A percentile compares a stretch with the other conserved stretches of the same genome.
phyloP scores from a whole-genome alignment of 1,140 invertebrate genomes.

The Drosophila setifemur region DNA sequence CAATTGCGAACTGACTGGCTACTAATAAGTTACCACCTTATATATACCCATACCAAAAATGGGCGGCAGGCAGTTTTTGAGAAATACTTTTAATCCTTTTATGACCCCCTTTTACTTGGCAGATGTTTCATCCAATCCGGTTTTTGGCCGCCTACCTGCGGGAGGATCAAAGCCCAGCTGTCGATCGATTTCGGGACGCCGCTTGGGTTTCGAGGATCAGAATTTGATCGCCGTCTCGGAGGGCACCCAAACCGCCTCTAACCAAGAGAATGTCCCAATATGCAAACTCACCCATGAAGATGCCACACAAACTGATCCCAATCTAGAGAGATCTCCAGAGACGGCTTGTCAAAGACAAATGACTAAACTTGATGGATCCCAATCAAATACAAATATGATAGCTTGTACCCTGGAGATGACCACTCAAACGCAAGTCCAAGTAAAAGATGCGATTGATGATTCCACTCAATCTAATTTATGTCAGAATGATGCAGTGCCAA shows the following conservation, averaged over 20 bases:
- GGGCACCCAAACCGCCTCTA: background rate
- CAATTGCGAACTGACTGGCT: conserved; percentile 41
- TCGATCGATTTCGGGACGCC: background rate
- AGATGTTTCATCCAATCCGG: conserved; percentile 24
- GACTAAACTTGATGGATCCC: too few species aligned
- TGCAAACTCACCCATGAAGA: background rate
- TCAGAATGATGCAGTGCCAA: background rate
- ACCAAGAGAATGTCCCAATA: too few species aligned
- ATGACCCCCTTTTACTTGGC: conserved; percentile 8
- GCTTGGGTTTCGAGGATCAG: background rate
- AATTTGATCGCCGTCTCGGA: background rate
- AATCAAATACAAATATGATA: too few species aligned
- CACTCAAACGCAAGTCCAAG: background rate
- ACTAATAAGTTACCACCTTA: conserved; percentile 18
- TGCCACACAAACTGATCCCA: too few species aligned
- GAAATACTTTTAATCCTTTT: conserved; percentile 1
- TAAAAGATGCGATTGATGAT: background rate
- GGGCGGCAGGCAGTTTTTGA: conserved; percentile 13
- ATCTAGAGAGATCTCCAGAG: too few species aligned
- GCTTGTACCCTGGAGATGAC: background rate
- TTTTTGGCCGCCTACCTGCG: conserved; percentile 40
- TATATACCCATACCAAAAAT: conserved; percentile 22
- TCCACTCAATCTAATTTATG: background rate
- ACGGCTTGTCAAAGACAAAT: too few species aligned
- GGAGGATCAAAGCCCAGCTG: conserved; percentile 10